phyloP scores from a whole-genome alignment of 2,888 invertebrate genomes.

The Volucella inflata region DNA sequence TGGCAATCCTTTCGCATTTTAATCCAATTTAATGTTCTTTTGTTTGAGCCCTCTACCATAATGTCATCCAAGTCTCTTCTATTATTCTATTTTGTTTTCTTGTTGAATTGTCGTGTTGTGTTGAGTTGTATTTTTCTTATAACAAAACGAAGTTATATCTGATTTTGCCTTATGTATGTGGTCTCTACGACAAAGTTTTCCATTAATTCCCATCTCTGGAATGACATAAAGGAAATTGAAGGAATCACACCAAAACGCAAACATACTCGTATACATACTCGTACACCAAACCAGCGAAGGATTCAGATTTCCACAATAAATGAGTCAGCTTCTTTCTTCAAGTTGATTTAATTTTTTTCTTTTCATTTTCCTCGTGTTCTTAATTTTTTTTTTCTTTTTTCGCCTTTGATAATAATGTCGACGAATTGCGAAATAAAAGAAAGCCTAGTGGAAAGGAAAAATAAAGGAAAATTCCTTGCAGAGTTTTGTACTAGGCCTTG shows the following conservation, averaged over 20 bases:
- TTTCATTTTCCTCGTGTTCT: slow-evolving; percentile 13
- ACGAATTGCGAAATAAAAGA: slow-evolving; percentile 8
- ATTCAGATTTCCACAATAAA: slow-evolving; percentile 5
- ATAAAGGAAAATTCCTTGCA: slow-evolving; percentile 23
- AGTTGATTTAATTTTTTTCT: slow-evolving; percentile 47
- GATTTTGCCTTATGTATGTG: slow-evolving; percentile 17
- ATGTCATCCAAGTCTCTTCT: too few species aligned
- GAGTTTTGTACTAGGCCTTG: slow-evolving; percentile 30
- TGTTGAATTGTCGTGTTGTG: not conserved
- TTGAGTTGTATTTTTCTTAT: slow-evolving; percentile 14
- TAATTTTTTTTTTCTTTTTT: not conserved
- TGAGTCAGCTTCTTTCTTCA: slow-evolving; percentile 29
- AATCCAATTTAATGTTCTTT: slow-evolving; percentile 61
- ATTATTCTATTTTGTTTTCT: too few species aligned
- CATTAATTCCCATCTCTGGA: slow-evolving; percentile 9
- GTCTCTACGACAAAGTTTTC: not conserved
- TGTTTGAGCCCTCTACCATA: slow-evolving; percentile 7
- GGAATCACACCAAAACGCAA: slow-evolving; percentile 51
- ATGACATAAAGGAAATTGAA: slow-evolving; percentile 33
- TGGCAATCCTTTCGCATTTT: slow-evolving; percentile 61
- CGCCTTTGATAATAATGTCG: slow-evolving; percentile 19
- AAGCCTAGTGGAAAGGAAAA: slow-evolving; percentile 16
- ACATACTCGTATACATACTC: slow-evolving; percentile 10
- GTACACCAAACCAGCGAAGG: not conserved
- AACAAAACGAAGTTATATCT: slow-evolving; percentile 39